These are phyloP conservation scores for Meteorus colon DNA, from an alignment of 2,888 invertebrate species.

Conservation along the genomic window DNA sequence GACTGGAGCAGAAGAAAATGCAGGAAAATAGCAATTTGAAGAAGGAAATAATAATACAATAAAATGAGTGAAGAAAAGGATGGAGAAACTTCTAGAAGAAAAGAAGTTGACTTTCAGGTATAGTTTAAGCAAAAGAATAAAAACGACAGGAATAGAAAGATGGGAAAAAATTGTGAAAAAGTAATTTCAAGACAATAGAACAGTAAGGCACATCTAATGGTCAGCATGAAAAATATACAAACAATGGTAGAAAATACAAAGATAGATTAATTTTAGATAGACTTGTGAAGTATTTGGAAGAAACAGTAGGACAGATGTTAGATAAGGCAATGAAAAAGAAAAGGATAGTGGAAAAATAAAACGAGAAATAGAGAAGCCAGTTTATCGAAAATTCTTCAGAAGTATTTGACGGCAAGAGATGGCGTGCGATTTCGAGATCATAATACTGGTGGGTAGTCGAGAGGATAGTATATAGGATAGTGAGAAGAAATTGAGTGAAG, in stretches of 20 bases:
- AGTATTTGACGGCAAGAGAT: slow-evolving; percentile 53
- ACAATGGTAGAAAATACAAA: slow-evolving; percentile 3
- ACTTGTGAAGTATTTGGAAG: not conserved
- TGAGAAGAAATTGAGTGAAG: not conserved
- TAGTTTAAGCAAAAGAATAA: too few species aligned
- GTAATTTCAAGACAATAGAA: not conserved
- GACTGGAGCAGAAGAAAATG: slow-evolving; percentile 37
- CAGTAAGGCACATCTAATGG: slow-evolving; percentile 16
- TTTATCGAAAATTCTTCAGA: slow-evolving; percentile 30
- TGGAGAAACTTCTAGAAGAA: not conserved
- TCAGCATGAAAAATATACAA: not conserved
- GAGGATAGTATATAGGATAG: slow-evolving; percentile 25
- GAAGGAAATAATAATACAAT: slow-evolving; percentile 29
- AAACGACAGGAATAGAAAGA: slow-evolving; percentile 18
- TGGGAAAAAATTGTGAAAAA: slow-evolving; percentile 29
- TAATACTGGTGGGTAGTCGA: slow-evolving; percentile 61
- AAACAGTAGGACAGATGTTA: slow-evolving; percentile 21
- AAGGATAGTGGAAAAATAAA: slow-evolving; percentile 14
- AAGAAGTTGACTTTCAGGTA: slow-evolving; percentile 14
- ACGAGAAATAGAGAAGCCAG: slow-evolving; percentile 4
- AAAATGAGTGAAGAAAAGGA: slow-evolving; percentile 41
- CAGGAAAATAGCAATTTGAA: not conserved
- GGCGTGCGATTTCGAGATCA: slow-evolving; percentile 55
- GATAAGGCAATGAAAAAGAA: slow-evolving; percentile 21
- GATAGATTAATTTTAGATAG: too few species aligned